These are phyloP conservation scores for Dolichoris vasculosae DNA, from an alignment of 1,140 invertebrate genomes.

Conservation along the genomic window DNA sequence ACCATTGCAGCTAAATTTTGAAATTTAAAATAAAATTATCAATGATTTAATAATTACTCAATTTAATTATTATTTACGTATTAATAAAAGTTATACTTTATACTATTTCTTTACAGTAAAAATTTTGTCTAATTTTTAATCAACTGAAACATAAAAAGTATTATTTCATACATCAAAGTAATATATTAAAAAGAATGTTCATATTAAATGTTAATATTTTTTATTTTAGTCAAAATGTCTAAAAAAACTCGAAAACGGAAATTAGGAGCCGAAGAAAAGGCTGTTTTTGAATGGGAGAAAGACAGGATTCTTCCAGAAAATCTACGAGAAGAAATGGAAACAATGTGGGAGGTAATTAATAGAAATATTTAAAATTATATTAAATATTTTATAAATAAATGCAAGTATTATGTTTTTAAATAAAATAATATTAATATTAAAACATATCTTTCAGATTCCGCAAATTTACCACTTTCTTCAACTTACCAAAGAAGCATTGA, in stretches of 20 bases:
- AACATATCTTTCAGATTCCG: conserved; percentile 63
- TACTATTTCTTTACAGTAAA: too few relatives aligned
- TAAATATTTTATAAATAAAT: background rate
- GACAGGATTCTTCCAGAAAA: conserved; percentile 62
- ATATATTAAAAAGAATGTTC: too few relatives aligned
- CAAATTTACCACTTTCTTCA: conserved; percentile 78
- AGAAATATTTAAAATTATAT: background rate
- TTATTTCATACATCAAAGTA: background rate
- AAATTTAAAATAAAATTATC: too few relatives aligned
- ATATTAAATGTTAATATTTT: background rate
- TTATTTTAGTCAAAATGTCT: conserved; percentile 56
- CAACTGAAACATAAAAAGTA: too few relatives aligned
- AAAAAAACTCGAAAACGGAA: conserved; percentile 58
- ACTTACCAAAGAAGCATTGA: conserved; percentile 73
- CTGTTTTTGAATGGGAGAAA: conserved; percentile 60
- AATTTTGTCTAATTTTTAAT: too few relatives aligned
- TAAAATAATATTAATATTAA: background rate
- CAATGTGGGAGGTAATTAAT: conserved; percentile 68
- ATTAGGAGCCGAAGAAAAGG: conserved; percentile 57
- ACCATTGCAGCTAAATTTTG: too few relatives aligned
- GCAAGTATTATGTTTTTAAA: background rate
- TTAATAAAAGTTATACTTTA: too few relatives aligned
- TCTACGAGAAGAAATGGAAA: conserved; percentile 63
- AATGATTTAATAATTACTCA: too few relatives aligned
- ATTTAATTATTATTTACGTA: too few relatives aligned